Evolutionary conservation across 2,888 invertebrate genomes (phyloP).

Genomic region (Apodemia hepburni): DNA sequence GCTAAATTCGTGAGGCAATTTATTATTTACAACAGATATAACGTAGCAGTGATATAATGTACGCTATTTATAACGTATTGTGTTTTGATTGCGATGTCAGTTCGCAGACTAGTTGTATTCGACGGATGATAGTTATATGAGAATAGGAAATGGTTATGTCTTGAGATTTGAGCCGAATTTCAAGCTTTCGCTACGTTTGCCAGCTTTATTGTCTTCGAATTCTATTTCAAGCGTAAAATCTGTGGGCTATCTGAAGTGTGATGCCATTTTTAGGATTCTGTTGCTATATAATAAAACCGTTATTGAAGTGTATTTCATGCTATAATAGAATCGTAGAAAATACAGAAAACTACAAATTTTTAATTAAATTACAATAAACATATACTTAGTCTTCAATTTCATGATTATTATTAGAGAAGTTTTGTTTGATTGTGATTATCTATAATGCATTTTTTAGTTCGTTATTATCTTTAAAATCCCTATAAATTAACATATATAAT

Average conservation of each 20-base stretch:
- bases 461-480: too few species aligned
- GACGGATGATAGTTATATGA: constrained; percentile 45
- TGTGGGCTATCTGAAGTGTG: constrained; percentile 34
- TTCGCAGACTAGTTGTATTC: constrained; percentile 51
- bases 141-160: constrained; percentile 60
- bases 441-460: too few species aligned
- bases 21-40: constrained; percentile 24
- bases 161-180: constrained; percentile 56
- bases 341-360: too few species aligned
- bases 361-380: too few species aligned
- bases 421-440: too few species aligned
- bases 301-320: too few species aligned
- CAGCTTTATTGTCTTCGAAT: constrained; percentile 57
- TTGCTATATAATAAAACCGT: too few species aligned
- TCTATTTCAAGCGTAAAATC: constrained; percentile 45
- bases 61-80: constrained; percentile 75
- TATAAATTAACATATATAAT: too few species aligned
- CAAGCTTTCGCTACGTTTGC: constrained; percentile 53
- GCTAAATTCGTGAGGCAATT: constrained; percentile 25
- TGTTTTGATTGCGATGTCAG: constrained; percentile 73
- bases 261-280: too few species aligned
- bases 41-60: constrained; percentile 48
- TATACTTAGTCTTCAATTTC: too few species aligned
- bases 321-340: too few species aligned
- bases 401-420: too few species aligned